phyloP scores from a whole-genome alignment of 2,888 invertebrate genomes.

The Agrotis segetum region DNA sequence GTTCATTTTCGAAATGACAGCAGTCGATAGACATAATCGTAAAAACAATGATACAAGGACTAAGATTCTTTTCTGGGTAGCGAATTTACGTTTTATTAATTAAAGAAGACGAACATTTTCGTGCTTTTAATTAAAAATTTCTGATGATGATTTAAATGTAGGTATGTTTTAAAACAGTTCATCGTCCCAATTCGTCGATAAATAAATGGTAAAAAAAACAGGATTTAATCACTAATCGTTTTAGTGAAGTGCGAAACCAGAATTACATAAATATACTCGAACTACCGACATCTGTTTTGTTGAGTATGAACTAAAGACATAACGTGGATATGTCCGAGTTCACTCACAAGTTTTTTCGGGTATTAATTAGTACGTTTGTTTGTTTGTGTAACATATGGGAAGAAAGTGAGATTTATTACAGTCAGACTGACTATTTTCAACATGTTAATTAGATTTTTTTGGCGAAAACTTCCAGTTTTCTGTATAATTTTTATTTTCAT shows the following conservation, averaged over 20 bases:
- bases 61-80: slow-evolving; percentile 38
- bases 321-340: slow-evolving; percentile 33
- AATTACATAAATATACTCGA: slow-evolving; percentile 23
- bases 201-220: no score
- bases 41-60: neutral
- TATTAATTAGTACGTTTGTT: slow-evolving; percentile 43
- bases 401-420: slow-evolving; percentile 37
- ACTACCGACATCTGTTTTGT: slow-evolving; percentile 35
- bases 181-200: no score
- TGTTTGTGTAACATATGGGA: neutral
- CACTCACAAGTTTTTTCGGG: slow-evolving; percentile 22
- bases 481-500: neutral
- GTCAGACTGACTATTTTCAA: slow-evolving; percentile 35
- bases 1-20: slow-evolving; percentile 28
- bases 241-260: slow-evolving; percentile 32
- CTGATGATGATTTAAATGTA: no score
- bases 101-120: neutral
- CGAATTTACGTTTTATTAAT: no score
- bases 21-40: no score
- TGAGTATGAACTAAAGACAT: slow-evolving; percentile 33
- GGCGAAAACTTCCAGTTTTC: neutral
- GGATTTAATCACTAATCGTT: slow-evolving; percentile 13
- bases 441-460: neutral
- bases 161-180: neutral
- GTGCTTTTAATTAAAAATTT: neutral